phyloP scores from a whole-genome alignment of 2,888 invertebrate species.

The Trissoscelio sp. region DNA sequence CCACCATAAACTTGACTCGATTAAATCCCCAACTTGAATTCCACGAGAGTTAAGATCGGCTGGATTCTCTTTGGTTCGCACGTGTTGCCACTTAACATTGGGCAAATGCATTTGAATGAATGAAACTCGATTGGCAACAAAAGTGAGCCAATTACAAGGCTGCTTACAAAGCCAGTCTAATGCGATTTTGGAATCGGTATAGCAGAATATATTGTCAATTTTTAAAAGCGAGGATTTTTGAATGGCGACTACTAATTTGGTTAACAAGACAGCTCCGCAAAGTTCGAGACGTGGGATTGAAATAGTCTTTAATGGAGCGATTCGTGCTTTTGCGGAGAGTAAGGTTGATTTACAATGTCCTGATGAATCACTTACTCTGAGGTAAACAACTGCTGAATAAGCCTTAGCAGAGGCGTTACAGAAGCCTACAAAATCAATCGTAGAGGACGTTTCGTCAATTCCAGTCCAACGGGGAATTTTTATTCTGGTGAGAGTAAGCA shows the following conservation, averaged over 20 bases:
- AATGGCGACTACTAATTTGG: not conserved
- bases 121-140: slow-evolving; percentile 39
- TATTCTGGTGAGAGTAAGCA: too few species aligned
- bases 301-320: slow-evolving; percentile 48
- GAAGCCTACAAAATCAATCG: too few species aligned
- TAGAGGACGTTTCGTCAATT: too few species aligned
- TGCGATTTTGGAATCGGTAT: slow-evolving; percentile 59
- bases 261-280: not conserved
- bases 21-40: not conserved
- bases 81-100: slow-evolving; percentile 44
- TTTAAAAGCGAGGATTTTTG: too few species aligned
- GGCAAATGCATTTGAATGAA: slow-evolving; percentile 12
- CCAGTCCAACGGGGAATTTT: too few species aligned
- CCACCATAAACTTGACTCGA: not conserved
- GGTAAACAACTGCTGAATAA: too few species aligned
- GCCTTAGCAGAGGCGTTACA: too few species aligned
- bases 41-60: not conserved
- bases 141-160: slow-evolving; percentile 31
- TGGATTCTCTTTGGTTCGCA: slow-evolving; percentile 4
- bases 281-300: slow-evolving; percentile 31
- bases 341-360: too few species aligned
- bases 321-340: slow-evolving; percentile 27
- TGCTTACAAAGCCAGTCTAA: slow-evolving; percentile 62
- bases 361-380: too few species aligned
- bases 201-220: not conserved